Evolutionary conservation across 2,888 invertebrate genomes (phyloP).

Genomic region (Cremastinae sp.): DNA sequence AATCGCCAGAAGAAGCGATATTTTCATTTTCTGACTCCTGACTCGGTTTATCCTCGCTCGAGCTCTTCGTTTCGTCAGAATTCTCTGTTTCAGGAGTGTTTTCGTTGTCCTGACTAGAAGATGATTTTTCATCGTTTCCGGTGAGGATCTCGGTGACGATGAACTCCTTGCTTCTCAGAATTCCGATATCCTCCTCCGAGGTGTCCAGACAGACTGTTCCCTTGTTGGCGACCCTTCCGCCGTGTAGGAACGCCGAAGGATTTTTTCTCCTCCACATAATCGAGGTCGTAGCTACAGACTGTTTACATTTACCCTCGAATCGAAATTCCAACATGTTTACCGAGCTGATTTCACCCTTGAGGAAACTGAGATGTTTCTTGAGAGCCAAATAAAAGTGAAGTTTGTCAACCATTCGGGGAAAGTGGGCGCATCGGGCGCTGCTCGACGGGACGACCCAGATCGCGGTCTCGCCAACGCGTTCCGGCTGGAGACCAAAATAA

Average conservation of each 20-base stretch:
- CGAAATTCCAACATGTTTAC: conserved; percentile 71
- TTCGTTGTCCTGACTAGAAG: not conserved
- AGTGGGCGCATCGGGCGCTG: conserved; percentile 78
- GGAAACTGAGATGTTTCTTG: conserved; percentile 73
- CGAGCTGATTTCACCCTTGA: conserved; percentile 73
- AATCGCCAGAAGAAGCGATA: not conserved
- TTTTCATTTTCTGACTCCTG: conserved; percentile 4
- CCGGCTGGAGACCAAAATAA: conserved; percentile 75
- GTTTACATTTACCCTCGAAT: conserved; percentile 74
- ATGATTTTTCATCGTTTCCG: conserved; percentile 33
- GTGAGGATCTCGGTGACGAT: conserved; percentile 64
- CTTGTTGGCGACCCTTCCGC: conserved; percentile 74
- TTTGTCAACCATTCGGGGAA: conserved; percentile 77
- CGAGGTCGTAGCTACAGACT: conserved; percentile 72
- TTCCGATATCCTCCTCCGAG: conserved; percentile 70
- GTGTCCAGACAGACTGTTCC: conserved; percentile 70
- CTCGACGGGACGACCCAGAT: conserved; percentile 79
- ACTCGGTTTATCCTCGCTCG: conserved; percentile 18
- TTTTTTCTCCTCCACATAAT: conserved; percentile 77
- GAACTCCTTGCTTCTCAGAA: conserved; percentile 70
- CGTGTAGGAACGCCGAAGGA: conserved; percentile 72
- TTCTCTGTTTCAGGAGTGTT: not conserved
- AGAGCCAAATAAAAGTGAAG: conserved; percentile 75
- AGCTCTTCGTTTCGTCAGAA: conserved; percentile 13
- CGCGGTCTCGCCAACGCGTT: conserved; percentile 70